phyloP scores from a whole-genome alignment of 2,888 invertebrate genomes.

The Julus scandinavius region DNA sequence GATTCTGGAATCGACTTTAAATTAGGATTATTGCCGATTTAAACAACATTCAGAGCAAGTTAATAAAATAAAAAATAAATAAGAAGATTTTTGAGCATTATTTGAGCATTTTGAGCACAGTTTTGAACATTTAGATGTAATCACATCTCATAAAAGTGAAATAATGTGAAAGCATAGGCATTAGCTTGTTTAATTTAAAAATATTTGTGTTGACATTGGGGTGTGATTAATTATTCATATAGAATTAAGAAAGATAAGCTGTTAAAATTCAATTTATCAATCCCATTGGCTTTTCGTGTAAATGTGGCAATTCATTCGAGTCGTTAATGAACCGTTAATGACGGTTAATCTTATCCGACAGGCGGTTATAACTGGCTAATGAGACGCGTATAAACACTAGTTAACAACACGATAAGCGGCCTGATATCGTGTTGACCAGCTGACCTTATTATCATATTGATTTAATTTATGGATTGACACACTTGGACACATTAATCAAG shows the following conservation, averaged over 20 bases:
- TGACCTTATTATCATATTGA: conserved; percentile 6
- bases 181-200: not conserved
- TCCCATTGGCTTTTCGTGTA: not conserved
- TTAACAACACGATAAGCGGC: conserved; percentile 4
- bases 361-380: not conserved
- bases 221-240: not conserved
- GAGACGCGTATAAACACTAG: conserved; percentile 33
- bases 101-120: no score
- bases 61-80: no score
- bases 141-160: no score
- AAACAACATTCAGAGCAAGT: no score
- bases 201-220: not conserved
- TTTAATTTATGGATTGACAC: conserved; percentile 6
- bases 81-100: no score
- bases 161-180: no score
- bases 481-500: not conserved
- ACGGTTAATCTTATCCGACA: not conserved
- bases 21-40: no score
- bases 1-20: no score
- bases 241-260: not conserved
- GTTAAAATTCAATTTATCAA: not conserved
- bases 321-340: not conserved
- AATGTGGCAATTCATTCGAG: not conserved
- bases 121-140: no score
- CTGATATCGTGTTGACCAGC: not conserved